Evolutionary conservation across 2,888 invertebrate species (phyloP).

Genomic region (Myopa testacea): DNA sequence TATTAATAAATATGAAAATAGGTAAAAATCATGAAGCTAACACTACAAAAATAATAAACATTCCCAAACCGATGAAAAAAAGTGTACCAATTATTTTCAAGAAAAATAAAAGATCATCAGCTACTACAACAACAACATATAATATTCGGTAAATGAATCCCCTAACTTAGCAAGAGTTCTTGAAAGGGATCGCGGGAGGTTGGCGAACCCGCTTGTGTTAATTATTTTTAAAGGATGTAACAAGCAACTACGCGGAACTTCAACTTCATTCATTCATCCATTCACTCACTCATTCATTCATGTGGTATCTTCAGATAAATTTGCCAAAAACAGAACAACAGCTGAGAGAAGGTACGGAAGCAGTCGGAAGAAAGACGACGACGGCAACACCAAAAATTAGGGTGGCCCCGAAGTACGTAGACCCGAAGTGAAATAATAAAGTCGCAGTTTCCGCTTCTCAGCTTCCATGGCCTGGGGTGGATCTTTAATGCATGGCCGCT

Average conservation of each 20-base stretch:
- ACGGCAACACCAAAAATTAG: neutral
- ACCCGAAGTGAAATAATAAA: conserved; percentile 9
- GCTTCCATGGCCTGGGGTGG: conserved; percentile 17
- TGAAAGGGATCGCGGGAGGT: neutral
- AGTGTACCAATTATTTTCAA: too few species aligned
- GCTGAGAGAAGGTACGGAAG: neutral
- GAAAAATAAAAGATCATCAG: neutral
- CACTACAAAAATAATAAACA: too few species aligned
- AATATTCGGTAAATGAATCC: neutral
- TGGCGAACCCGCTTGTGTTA: conserved; percentile 21
- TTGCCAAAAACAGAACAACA: conserved; percentile 14
- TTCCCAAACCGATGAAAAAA: too few species aligned
- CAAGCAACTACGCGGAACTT: neutral
- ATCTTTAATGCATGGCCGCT: conserved; percentile 26
- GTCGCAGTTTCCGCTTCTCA: conserved; percentile 34
- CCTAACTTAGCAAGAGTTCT: neutral
- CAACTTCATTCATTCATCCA: too few species aligned
- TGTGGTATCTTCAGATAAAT: conserved; percentile 5
- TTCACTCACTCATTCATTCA: conserved; percentile 12
- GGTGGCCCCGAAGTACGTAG: conserved; percentile 4
- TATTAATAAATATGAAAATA: too few species aligned
- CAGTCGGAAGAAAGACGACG: neutral
- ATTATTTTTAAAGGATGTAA: conserved; percentile 28
- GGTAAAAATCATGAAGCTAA: too few species aligned
- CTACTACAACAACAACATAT: neutral